A percentile compares a stretch with the other conserved stretches of the same genome.
These are phyloP conservation scores for Cydia amplana DNA, from an alignment of 1,140 invertebrate genomes.

Conservation along the genomic window DNA sequence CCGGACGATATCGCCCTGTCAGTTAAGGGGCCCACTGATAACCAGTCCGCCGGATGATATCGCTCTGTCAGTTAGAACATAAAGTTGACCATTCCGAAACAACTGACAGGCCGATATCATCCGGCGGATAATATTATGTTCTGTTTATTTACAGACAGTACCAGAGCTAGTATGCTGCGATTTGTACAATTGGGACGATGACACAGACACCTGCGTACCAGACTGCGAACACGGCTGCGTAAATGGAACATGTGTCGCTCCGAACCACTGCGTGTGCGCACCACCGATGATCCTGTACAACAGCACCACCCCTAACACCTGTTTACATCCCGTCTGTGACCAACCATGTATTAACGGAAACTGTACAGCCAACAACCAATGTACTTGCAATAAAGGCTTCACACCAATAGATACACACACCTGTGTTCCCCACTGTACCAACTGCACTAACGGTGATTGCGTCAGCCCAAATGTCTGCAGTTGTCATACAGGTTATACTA, in stretches of 20 bases:
- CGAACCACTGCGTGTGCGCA: constrained; percentile 59
- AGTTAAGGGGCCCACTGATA: too few relatives aligned
- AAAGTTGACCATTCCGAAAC: too few relatives aligned
- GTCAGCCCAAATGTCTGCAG: constrained; percentile 18
- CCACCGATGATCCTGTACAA: constrained; percentile 38
- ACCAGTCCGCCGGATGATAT: too few relatives aligned
- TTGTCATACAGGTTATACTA: constrained; percentile 3
- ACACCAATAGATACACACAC: constrained; percentile 37
- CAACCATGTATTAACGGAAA: constrained; percentile 57
- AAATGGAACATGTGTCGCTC: constrained; percentile 61
- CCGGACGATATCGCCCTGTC: too few relatives aligned
- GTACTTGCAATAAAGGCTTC: constrained; percentile 76
- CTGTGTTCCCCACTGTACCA: constrained; percentile 60
- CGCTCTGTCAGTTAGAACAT: too few relatives aligned
- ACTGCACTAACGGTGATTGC: constrained; percentile 27
- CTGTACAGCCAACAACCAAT: constrained; percentile 76
- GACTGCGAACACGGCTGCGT: constrained; percentile 44
- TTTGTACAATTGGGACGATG: constrained; percentile 36
- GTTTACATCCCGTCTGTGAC: constrained; percentile 32
- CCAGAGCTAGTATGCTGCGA: constrained; percentile 41
- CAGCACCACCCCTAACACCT: constrained; percentile 36
- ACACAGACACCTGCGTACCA: constrained; percentile 39
- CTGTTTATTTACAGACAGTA: not conserved
- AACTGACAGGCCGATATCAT: too few relatives aligned
- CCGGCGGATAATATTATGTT: not conserved